Conservation (phyloP, 2,113 vertebrate species). For the Microcebus lehilahytsara region DNA sequence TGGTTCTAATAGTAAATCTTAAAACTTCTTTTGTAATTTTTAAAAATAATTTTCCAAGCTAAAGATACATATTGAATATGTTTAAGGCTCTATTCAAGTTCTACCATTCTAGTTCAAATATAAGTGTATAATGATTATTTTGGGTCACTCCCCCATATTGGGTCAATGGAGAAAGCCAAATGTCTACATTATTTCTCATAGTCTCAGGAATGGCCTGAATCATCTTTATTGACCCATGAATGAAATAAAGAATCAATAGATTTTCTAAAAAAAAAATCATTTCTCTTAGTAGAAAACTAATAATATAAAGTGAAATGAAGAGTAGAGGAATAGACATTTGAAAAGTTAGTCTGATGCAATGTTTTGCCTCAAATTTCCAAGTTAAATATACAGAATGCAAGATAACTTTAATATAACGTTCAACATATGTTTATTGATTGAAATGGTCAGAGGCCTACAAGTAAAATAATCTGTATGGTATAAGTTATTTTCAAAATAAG, state of each 20-base stretch:
- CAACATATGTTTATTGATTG: neutral
- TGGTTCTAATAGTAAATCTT: neutral
- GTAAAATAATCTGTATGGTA: neutral
- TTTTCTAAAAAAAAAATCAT: neutral
- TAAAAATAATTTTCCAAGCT: neutral
- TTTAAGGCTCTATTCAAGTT: neutral
- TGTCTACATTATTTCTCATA: neutral
- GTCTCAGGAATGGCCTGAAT: neutral
- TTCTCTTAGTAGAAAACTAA: neutral
- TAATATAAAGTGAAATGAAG: neutral
- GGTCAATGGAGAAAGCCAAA: neutral
- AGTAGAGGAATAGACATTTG: neutral
- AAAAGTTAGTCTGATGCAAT: neutral
- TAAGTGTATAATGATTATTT: neutral
- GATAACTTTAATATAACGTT: neutral
- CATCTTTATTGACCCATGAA: neutral
- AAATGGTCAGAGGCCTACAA: neutral
- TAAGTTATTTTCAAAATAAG: neutral
- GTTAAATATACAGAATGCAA: neutral
- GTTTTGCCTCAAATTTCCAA: neutral
- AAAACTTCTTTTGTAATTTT: neutral
- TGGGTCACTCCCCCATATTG: neutral
- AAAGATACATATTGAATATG: neutral
- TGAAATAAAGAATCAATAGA: neutral
- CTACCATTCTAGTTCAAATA: neutral